Conservation (phyloP, 2,113 vertebrate genomes). For the Leptosomus discolor region DNA sequence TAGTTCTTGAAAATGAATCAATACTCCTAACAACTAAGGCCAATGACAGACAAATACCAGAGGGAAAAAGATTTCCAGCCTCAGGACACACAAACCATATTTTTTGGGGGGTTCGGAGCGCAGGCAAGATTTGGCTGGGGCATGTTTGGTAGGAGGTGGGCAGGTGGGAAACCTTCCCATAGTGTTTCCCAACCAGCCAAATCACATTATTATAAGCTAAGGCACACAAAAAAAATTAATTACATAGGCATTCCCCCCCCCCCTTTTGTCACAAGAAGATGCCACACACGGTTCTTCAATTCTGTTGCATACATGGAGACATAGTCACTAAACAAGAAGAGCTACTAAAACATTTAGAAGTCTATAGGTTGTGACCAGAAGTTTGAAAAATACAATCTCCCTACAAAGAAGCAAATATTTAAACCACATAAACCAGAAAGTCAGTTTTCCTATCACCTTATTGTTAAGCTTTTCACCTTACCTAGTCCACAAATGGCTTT, state of each 20-base stretch:
- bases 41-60: background rate
- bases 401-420: background rate
- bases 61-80: fast-evolving
- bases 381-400: background rate
- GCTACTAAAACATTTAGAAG: background rate
- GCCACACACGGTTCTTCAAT: background rate
- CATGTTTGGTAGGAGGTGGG: too few species aligned
- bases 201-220: background rate
- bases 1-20: background rate
- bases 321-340: fast-evolving
- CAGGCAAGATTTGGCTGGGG: background rate
- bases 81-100: background rate
- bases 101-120: background rate
- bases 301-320: background rate
- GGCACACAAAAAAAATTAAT: background rate
- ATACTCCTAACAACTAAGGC: background rate
- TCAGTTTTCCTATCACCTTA: background rate
- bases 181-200: background rate
- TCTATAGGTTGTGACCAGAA: background rate
- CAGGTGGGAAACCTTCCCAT: background rate
- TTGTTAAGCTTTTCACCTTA: background rate
- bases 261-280: background rate
- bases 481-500: background rate
- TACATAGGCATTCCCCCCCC: background rate
- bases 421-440: background rate